phyloP scores from a whole-genome alignment of 2,888 invertebrate species.

The Cactoblastis cactorum region DNA sequence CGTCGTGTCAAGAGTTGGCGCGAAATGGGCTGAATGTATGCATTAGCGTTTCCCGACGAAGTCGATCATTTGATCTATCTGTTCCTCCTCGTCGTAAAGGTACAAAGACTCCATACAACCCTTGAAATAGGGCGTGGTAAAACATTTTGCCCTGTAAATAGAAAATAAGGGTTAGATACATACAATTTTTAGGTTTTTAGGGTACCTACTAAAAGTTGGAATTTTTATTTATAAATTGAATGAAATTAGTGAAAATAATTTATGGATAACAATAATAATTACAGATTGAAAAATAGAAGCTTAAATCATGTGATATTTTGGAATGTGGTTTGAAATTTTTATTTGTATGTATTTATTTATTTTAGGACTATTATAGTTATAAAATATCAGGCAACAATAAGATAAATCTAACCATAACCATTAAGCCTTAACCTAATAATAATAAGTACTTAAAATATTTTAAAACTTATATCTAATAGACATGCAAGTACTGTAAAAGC shows the following conservation, averaged over 20 bases:
- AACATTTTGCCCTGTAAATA: conserved; percentile 86
- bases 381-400: too few species aligned
- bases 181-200: not conserved
- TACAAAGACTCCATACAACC: conserved; percentile 89
- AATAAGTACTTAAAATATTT: not conserved
- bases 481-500: not conserved
- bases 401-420: not conserved
- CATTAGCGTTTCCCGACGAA: conserved; percentile 83
- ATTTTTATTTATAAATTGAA: too few species aligned
- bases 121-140: conserved; percentile 88
- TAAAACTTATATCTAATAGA: not conserved
- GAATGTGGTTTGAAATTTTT: too few species aligned
- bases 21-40: conserved; percentile 40
- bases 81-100: conserved; percentile 87
- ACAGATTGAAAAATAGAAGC: too few species aligned
- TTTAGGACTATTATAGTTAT: too few species aligned
- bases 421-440: not conserved
- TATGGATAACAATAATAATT: too few species aligned
- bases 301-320: too few species aligned
- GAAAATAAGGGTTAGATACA: conserved; percentile 22
- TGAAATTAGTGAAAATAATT: too few species aligned
- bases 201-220: too few species aligned
- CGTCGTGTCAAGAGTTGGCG: conserved; percentile 48
- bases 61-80: conserved; percentile 88
- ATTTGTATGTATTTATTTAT: too few species aligned